Conservation (phyloP, 2,888 invertebrate genomes). For the Andrena fulva region DNA sequence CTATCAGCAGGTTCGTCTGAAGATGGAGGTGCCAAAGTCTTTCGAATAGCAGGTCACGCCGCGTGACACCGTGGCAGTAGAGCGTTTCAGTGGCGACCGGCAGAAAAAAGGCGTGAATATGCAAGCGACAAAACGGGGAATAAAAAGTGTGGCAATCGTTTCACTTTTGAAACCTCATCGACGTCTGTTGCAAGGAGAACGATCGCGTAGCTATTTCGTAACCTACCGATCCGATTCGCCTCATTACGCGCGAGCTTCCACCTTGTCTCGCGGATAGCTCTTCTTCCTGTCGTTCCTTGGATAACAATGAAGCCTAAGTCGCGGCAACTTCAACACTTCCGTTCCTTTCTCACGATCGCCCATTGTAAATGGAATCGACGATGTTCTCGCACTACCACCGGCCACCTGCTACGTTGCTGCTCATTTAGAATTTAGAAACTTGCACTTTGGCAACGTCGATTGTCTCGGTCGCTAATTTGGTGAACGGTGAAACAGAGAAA, state of each 20-base stretch:
- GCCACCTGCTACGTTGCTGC: background rate
- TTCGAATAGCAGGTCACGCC: no score
- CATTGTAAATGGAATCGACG: slow-evolving; percentile 49
- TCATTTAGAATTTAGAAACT: slow-evolving; percentile 8
- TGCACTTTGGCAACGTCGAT: background rate
- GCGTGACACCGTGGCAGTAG: background rate
- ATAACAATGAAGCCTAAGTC: slow-evolving; percentile 61
- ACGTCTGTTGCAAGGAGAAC: slow-evolving; percentile 45
- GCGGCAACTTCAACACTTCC: slow-evolving; percentile 36
- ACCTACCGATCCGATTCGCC: slow-evolving; percentile 46
- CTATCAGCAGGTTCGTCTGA: no score
- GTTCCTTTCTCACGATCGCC: slow-evolving; percentile 62
- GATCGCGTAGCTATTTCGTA: slow-evolving; percentile 46
- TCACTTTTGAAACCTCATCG: slow-evolving; percentile 58
- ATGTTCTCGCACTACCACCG: slow-evolving; percentile 41
- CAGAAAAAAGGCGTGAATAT: slow-evolving; percentile 51
- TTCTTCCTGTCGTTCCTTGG: slow-evolving; percentile 60
- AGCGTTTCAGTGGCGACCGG: background rate
- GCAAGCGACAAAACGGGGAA: slow-evolving; percentile 36
- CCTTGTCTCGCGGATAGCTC: slow-evolving; percentile 50
- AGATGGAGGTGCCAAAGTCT: no score
- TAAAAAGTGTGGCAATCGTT: slow-evolving; percentile 53
- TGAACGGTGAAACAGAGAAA: no score
- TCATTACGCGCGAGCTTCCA: slow-evolving; percentile 50
- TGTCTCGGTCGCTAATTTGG: background rate